Evolutionary conservation across 2,797 vertebrate species (phyloP), one percentile per base, ranked within the genome.

Genomic region (Eptatretus atami): DNA sequence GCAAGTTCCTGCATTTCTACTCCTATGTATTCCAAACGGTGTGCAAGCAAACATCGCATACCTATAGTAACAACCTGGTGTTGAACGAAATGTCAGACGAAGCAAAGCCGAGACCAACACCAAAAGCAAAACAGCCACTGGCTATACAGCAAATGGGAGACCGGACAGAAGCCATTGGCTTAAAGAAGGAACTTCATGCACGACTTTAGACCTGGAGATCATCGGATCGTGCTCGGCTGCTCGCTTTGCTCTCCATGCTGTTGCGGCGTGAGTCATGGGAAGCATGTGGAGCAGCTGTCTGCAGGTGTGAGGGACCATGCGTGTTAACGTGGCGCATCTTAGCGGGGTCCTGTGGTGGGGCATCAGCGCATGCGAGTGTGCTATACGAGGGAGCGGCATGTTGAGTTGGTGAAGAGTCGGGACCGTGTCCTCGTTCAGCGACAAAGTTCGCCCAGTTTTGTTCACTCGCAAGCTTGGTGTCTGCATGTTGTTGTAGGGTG

Each of bases 241-340:
- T 85, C 55, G 77, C 75, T 77, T 80, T 84, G 70, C 86, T 86
- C 74, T 80, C 81, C 72, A 80, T 80, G 72, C 83, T 87, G 67
- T 83, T 70, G 71, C 79, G 74, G 9, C 81, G 78, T 0, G 75
- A 72, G 70, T 90, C n/a, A n/a, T 61, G n/a, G 31, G 31, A 44
- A 4, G 4, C 31, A 44, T 44, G 31, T n/a, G n/a, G n/a, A n/a
- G n/a, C 83, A n/a, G 75, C 66, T 0, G 72, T 72, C 10, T 78
- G 72, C 0, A 81, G 80, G 0, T 79, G 78, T 67, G 76, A 67
- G 8, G 85, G 82, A 81, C 83, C 79, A 77, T 83, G 81, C 69
- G 78, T 82, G 0, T 76, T 78, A 53, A 83, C 80, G 13, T 61
- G 63, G 61, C 55, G 6, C 53, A 63, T 52, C 53, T 53, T 31